phyloP scores from a whole-genome alignment of 2,797 vertebrate genomes.

The Paedocypris micromegethes region DNA sequence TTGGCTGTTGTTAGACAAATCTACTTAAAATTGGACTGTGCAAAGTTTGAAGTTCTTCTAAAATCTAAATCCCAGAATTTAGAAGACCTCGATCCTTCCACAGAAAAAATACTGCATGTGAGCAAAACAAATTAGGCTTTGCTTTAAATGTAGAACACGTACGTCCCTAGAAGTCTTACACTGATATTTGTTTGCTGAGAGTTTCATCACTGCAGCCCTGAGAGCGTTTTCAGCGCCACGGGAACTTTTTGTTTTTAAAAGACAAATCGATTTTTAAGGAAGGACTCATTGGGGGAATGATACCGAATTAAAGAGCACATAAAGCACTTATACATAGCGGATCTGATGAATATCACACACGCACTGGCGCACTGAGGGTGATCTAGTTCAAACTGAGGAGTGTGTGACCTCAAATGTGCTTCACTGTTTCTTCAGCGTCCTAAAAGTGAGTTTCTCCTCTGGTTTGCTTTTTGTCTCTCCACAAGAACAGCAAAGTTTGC shows the following conservation, averaged over 20 bases:
- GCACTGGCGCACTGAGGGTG: not conserved
- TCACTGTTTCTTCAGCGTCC: conserved; percentile 28
- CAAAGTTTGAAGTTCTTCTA: not conserved
- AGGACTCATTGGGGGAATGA: conserved; percentile 12
- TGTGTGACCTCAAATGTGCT: conserved; percentile 37
- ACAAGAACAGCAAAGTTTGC: no score
- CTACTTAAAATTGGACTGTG: not conserved
- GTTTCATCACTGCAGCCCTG: not conserved
- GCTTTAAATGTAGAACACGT: conserved; percentile 41
- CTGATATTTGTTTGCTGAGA: conserved; percentile 20
- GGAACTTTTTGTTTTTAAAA: conserved; percentile 4
- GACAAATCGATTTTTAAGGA: conserved; percentile 16
- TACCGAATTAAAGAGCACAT: conserved; percentile 16
- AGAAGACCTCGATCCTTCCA: no score
- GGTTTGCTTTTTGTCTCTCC: conserved; percentile 26
- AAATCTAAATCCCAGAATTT: no score
- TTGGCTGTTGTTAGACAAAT: conserved; percentile 2
- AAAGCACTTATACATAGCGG: conserved; percentile 16
- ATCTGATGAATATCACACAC: conserved; percentile 21
- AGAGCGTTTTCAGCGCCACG: not conserved
- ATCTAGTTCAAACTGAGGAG: conserved; percentile 28
- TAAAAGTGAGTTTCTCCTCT: conserved; percentile 37
- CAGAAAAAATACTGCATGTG: no score
- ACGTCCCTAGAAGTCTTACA: conserved; percentile 20
- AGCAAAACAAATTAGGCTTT: conserved; percentile 6